Base-by-base conservation (phyloP, 2,888 invertebrate genomes). In the Nomada lathburiana region DNA sequence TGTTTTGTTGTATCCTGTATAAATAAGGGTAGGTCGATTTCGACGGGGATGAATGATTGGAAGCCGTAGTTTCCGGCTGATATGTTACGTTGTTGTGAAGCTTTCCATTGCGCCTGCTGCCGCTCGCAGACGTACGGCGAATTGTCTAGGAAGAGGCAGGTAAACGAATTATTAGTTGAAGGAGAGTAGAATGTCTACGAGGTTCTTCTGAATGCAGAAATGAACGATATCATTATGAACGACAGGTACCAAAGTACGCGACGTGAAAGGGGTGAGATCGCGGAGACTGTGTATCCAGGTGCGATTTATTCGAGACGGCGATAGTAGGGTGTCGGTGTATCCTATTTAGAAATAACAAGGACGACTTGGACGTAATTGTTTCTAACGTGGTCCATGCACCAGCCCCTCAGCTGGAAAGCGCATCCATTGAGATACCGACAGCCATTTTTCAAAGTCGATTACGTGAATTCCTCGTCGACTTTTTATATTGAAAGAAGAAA, bases 401-500 rank as follows among this genome's bases (percentile, higher is more conserved):
- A 53, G 73, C 68, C 74, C 71, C 84, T 29, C 65, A 29, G 7
- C 79, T 73, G 57, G 71, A 70, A 47, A 16, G 13, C 47, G 73
- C 69, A 80, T 73, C 47, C 55, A 55, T 47, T 26, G 65, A 10
- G 13, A 67, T 65, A 65, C 70, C 44, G 42, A 13, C 16, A 55
- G 16, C 18, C 29, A 59, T 59, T 59, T 29, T 44, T 29, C 13
- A 2, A 53, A 63, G 62, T 5, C 42, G 42, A 53, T 63, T 63
- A 63, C 16, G n/a, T 4, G 47, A 9, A 47, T 67, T 67, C 67
- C 2, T 42, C 9, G 11, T 9, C 4, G 64, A 50, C 16, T 26
- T 47, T 20, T 18, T 29, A 29, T 29, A 29, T 29, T 29, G 7
- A 29, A 29, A 29, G 29, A 29, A 29, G 7, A 5, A 29, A 7